Conservation (phyloP, 2,888 invertebrate genomes). For the Tridacna crocea region DNA sequence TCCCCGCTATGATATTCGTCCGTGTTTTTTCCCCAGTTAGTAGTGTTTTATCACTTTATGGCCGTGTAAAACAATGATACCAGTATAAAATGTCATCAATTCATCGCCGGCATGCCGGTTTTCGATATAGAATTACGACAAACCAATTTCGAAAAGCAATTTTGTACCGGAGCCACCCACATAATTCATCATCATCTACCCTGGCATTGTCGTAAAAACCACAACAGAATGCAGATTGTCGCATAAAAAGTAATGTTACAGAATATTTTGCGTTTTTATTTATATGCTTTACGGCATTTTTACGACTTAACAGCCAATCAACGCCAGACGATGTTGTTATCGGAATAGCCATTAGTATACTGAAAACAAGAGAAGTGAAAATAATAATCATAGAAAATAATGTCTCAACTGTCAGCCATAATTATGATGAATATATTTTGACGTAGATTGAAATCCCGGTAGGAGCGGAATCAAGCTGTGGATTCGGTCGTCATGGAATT, state of each 20-base stretch:
- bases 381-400: conserved; percentile 20
- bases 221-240: conserved; percentile 26
- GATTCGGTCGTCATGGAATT: too few species aligned
- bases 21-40: conserved; percentile 25
- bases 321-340: neutral
- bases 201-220: conserved; percentile 24
- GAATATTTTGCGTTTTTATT: conserved; percentile 27
- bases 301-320: conserved; percentile 29
- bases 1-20: conserved; percentile 11
- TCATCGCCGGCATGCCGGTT: conserved; percentile 25
- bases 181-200: conserved; percentile 22
- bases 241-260: conserved; percentile 31
- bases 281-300: conserved; percentile 30
- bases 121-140: conserved; percentile 28
- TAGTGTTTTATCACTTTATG: conserved; percentile 24
- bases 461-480: too few species aligned
- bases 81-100: conserved; percentile 17
- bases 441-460: conserved; percentile 11
- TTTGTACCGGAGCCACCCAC: conserved; percentile 20
- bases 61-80: conserved; percentile 28
- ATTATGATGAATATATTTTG: conserved; percentile 19
- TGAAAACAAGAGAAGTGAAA: conserved; percentile 23
- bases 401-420: conserved; percentile 4
- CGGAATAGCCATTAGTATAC: conserved; percentile 28
- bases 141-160: conserved; percentile 29